A percentile compares a stretch with the other conserved stretches of the same genome.
Evolutionary conservation across 2,888 invertebrate species (phyloP).

Genomic region (Sarcophaga caerulescens): DNA sequence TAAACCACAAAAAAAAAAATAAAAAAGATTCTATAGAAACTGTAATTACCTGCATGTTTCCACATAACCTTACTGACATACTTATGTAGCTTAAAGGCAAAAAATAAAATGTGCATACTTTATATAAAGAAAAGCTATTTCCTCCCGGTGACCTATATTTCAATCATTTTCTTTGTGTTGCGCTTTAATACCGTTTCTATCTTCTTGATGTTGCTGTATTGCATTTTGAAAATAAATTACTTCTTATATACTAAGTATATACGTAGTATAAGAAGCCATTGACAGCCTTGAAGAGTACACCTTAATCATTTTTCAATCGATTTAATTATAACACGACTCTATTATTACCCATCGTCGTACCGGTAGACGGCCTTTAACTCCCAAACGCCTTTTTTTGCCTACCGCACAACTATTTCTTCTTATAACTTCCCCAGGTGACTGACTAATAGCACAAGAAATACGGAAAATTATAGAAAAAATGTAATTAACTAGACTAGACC

Average conservation of each 20-base stretch:
- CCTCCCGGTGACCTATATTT: not conserved
- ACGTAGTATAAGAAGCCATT: not conserved
- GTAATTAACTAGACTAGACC: constrained; percentile 38
- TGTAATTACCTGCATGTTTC: no score
- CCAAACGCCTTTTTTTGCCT: not conserved
- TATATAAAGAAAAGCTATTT: not conserved
- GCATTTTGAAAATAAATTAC: not conserved
- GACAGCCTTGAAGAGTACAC: constrained; percentile 40
- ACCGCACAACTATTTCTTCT: not conserved
- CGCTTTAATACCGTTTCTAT: not conserved
- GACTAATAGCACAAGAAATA: not conserved
- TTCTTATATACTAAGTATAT: not conserved
- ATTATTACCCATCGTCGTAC: not conserved
- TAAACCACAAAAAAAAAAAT: no score
- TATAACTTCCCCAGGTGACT: not conserved
- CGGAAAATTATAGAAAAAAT: not conserved
- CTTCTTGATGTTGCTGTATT: not conserved
- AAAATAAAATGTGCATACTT: not conserved
- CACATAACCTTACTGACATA: no score
- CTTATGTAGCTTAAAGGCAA: no score
- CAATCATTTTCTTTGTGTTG: not conserved
- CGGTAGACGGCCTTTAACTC: not conserved
- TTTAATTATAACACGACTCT: constrained; percentile 37
- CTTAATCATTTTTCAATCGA: constrained; percentile 48
- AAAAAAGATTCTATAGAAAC: no score